phyloP scores from a whole-genome alignment of 2,888 invertebrate species.

The Ecliptopera silaceata region DNA sequence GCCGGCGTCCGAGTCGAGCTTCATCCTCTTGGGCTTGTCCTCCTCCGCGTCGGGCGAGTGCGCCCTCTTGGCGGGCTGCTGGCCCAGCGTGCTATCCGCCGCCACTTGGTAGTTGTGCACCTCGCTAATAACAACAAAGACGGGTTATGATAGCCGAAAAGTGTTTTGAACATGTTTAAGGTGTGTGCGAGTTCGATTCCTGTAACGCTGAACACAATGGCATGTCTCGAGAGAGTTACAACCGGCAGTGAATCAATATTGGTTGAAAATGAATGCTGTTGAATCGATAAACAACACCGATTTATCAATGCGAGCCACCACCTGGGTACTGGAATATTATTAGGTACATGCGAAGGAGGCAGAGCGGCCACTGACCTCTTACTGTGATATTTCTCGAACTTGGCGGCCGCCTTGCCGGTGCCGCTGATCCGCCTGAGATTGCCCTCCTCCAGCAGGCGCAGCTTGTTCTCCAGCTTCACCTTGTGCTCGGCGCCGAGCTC shows the following conservation, averaged over 20 bases:
- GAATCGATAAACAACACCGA: no score
- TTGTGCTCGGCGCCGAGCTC: constrained; percentile 95
- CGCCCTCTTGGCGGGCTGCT: constrained; percentile 81
- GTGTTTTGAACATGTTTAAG: no score
- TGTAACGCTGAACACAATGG: no score
- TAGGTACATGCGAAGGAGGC: constrained; percentile 20
- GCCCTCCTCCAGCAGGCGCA: constrained; percentile 93
- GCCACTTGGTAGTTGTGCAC: constrained; percentile 90
- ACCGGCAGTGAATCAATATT: no score
- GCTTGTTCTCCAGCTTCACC: constrained; percentile 91
- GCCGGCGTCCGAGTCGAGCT: constrained; percentile 72
- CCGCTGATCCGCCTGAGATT: constrained; percentile 92
- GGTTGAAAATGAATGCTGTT: no score
- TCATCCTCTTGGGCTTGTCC: constrained; percentile 75
- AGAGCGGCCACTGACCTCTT: constrained; percentile 81
- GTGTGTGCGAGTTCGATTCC: no score
- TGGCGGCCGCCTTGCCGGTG: constrained; percentile 93
- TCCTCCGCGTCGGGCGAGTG: constrained; percentile 75
- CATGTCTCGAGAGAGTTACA: no score
- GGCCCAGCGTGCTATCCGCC: constrained; percentile 91
- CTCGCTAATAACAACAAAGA: constrained; percentile 81
- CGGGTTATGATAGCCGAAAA: no score
- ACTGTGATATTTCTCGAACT: constrained; percentile 96
- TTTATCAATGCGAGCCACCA: no score
- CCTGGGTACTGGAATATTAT: no score